Percentiles rank a stretch among this genome's conserved stretches.
These are phyloP conservation scores for Pectinophora gossypiella DNA, from an alignment of 1,140 invertebrate species.

Conservation along the genomic window DNA sequence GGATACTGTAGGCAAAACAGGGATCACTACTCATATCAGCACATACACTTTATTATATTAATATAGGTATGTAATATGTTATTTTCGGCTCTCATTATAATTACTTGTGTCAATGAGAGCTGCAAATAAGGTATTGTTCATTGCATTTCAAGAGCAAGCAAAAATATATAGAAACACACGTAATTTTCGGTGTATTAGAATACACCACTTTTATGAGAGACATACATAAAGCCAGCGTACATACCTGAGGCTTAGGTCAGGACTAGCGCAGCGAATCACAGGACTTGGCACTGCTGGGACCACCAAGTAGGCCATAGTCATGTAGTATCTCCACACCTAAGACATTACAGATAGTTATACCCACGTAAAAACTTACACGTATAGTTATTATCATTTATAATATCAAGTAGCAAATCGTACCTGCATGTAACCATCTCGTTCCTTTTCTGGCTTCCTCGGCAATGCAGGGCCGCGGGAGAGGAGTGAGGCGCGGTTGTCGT, in stretches of 20 bases:
- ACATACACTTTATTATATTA: neutral
- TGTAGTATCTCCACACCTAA: conserved; percentile 96
- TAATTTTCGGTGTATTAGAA: no score
- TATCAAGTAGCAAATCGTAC: no score
- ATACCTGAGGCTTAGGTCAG: conserved; percentile 93
- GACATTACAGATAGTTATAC: neutral
- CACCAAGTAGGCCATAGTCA: conserved; percentile 95
- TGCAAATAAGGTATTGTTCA: no score
- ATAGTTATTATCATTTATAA: neutral
- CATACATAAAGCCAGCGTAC: conserved; percentile 10
- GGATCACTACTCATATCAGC: neutral
- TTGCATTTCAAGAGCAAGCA: no score
- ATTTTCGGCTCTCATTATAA: no score
- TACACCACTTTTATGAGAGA: no score
- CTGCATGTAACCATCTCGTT: conserved; percentile 92
- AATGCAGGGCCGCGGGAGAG: conserved; percentile 83
- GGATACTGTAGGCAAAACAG: neutral
- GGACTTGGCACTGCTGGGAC: conserved; percentile 91
- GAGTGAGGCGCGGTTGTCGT: conserved; percentile 96
- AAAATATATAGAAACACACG: no score
- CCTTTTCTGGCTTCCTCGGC: conserved; percentile 90
- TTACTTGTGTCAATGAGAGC: no score
- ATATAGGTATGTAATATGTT: no score
- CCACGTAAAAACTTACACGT: no score
- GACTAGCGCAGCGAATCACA: conserved; percentile 91